phyloP scores from a whole-genome alignment of 2,888 invertebrate species.

The Pomacea canaliculata region DNA sequence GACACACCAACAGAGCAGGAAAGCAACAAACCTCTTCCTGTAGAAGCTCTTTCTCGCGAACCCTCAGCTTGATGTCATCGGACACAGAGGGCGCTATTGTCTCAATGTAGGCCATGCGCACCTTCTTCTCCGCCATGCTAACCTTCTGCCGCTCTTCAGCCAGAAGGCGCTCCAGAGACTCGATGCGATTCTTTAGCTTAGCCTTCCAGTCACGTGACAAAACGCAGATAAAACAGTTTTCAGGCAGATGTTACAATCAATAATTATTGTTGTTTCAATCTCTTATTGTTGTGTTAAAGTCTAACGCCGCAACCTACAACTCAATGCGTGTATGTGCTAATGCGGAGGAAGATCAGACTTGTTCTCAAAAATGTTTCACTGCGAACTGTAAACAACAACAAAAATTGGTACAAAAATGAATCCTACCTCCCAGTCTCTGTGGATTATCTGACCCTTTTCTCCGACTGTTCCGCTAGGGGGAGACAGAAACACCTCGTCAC shows the following conservation, averaged over 20 bases:
- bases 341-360: too few species aligned
- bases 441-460: conserved; percentile 43
- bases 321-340: too few species aligned
- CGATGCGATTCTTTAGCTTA: conserved; percentile 63
- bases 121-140: conserved; percentile 61
- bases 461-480: conserved; percentile 24
- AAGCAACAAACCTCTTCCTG: conserved; percentile 56
- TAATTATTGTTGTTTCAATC: too few species aligned
- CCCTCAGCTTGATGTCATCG: conserved; percentile 62
- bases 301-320: too few species aligned
- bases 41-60: conserved; percentile 64
- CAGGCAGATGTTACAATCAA: not conserved
- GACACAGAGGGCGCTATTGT: conserved; percentile 52
- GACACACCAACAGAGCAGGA: too few species aligned
- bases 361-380: too few species aligned
- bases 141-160: conserved; percentile 66
- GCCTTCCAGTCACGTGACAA: conserved; percentile 42
- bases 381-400: too few species aligned
- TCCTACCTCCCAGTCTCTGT: conserved; percentile 60
- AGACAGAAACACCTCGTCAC: conserved; percentile 64
- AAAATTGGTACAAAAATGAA: not conserved
- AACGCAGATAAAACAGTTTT: not conserved
- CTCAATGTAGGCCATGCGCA: conserved; percentile 52
- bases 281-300: too few species aligned
- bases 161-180: conserved; percentile 62